Conservation (phyloP, 1,140 invertebrate species). For the Phenacoccus solenopsis region DNA sequence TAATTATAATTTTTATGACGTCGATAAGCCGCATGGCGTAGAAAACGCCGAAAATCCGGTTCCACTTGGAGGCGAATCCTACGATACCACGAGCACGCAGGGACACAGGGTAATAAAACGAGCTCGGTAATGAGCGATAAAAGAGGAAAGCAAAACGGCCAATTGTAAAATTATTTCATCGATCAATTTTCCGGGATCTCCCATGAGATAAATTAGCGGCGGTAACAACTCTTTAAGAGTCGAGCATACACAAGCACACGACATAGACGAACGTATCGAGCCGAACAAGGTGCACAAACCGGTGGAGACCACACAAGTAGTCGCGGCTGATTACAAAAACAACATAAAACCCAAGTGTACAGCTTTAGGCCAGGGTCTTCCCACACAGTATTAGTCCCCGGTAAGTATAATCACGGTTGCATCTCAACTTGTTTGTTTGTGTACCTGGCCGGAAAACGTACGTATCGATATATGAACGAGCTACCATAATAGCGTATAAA, state of each 20-base stretch:
- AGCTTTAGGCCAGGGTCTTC: not conserved
- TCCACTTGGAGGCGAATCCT: no score
- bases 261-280: not conserved
- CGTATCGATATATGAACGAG: no score
- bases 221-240: not conserved
- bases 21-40: not conserved
- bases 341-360: not conserved
- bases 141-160: not conserved
- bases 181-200: not conserved
- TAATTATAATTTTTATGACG: not conserved
- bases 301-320: not conserved
- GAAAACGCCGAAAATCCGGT: not conserved
- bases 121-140: not conserved
- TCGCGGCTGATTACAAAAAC: not conserved
- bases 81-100: no score
- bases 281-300: not conserved
- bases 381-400: not conserved
- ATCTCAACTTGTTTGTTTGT: not conserved
- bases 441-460: no score
- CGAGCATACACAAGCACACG: not conserved
- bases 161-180: conserved; percentile 3
- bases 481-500: no score
- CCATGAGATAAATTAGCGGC: not conserved
- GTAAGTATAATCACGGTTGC: not conserved
- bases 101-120: not conserved